These are phyloP conservation scores for Cyclopterus lumpus DNA, from an alignment of 2,797 vertebrate species.

Conservation along the genomic window DNA sequence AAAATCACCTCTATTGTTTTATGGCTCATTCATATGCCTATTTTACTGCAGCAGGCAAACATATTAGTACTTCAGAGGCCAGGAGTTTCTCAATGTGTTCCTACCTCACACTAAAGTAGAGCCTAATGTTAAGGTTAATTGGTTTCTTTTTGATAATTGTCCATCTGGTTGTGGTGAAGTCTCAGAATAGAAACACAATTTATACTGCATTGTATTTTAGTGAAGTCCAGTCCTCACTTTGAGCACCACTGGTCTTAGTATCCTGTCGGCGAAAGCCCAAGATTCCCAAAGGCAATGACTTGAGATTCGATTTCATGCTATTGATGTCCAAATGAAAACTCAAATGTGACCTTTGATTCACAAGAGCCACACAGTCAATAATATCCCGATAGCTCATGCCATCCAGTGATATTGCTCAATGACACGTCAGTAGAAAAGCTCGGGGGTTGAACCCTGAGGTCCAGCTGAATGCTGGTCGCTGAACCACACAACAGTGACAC, in stretches of 20 bases:
- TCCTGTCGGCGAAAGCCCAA: not conserved
- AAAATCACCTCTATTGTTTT: constrained; percentile 49
- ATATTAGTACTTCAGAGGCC: not conserved
- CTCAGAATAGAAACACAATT: not conserved
- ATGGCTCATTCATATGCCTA: constrained; percentile 12
- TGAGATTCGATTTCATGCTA: constrained; percentile 30
- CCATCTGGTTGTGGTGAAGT: not conserved
- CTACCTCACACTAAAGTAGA: not conserved
- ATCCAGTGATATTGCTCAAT: not conserved
- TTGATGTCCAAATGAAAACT: constrained; percentile 25
- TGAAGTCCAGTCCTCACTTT: not conserved
- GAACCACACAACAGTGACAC: constrained; percentile 25
- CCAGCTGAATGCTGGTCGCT: not conserved
- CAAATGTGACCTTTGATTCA: constrained; percentile 29
- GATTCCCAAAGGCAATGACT: constrained; percentile 4
- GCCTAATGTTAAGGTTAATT: too few species aligned
- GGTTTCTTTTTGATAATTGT: constrained; percentile 3
- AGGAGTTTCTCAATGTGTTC: not conserved
- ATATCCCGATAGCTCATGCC: not conserved
- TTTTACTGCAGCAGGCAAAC: constrained; percentile 28
- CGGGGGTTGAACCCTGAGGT: not conserved
- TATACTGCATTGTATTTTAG: not conserved
- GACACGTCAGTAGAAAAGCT: not conserved
- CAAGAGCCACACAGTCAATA: not conserved
- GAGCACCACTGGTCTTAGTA: constrained; percentile 6